A percentile compares a stretch with the other conserved stretches of the same genome.
Conservation (phyloP, 2,888 invertebrate genomes). For the Mechanitis messenoides region DNA sequence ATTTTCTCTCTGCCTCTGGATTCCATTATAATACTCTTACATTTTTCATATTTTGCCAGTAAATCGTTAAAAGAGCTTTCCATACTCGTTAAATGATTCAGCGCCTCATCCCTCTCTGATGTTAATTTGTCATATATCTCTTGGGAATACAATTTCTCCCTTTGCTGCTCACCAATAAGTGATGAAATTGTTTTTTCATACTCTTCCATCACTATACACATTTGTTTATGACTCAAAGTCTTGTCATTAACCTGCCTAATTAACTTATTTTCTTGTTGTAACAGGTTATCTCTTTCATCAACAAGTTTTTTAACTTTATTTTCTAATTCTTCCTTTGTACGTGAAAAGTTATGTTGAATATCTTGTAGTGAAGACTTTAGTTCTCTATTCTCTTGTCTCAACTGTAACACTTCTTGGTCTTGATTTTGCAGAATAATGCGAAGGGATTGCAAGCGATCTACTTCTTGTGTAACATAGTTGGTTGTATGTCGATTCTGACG, state of each 20-base stretch:
- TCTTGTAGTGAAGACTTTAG: conserved; percentile 55
- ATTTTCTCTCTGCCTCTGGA: conserved; percentile 79
- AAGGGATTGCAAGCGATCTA: conserved; percentile 55
- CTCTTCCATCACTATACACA: conserved; percentile 84
- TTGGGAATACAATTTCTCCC: conserved; percentile 73
- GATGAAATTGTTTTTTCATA: conserved; percentile 87
- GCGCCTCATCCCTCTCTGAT: conserved; percentile 76
- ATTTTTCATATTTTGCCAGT: conserved; percentile 79
- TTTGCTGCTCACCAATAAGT: conserved; percentile 83
- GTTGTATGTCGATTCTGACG: conserved; percentile 34
- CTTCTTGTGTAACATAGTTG: conserved; percentile 42
- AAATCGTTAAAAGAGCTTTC: conserved; percentile 80
- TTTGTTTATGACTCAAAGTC: conserved; percentile 60
- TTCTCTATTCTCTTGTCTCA: conserved; percentile 61
- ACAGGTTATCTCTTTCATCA: conserved; percentile 50
- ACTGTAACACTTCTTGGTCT: conserved; percentile 57
- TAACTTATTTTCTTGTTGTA: conserved; percentile 52
- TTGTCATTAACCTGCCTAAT: conserved; percentile 59
- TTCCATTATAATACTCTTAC: conserved; percentile 73
- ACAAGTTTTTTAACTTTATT: conserved; percentile 54
- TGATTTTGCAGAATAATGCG: conserved; percentile 60
- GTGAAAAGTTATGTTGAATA: conserved; percentile 48
- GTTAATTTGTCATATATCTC: conserved; percentile 67
- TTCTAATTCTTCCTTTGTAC: conserved; percentile 51
- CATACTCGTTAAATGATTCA: conserved; percentile 76